A percentile compares a stretch with the other conserved stretches of the same genome.
Evolutionary conservation across 2,113 vertebrate genomes (phyloP).

Genomic region (Trachemys scripta): DNA sequence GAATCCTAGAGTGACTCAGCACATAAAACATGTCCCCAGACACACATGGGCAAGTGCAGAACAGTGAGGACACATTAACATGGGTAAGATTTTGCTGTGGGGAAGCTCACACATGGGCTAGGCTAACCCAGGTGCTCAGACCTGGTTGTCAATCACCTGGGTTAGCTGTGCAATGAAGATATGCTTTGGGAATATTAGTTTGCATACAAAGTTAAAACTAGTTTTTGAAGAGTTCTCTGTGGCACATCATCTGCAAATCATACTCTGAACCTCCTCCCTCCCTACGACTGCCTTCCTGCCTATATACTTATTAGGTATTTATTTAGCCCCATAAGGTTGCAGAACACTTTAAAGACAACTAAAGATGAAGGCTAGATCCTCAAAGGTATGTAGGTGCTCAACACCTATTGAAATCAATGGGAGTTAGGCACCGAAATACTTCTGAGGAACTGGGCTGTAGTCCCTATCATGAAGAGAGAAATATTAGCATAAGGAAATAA

Average conservation of each 20-base stretch:
- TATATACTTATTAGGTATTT: neutral
- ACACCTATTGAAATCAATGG: neutral
- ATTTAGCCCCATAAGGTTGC: conserved; percentile 20
- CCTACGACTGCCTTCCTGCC: neutral
- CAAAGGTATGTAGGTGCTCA: neutral
- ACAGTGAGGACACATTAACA: neutral
- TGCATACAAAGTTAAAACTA: neutral
- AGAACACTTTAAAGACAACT: conserved; percentile 10
- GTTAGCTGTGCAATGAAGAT: neutral
- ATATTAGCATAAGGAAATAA: neutral
- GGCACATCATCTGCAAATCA: neutral
- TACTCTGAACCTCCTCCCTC: fast-evolving
- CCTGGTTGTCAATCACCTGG: neutral
- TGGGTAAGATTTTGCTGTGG: neutral
- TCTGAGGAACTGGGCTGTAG: neutral
- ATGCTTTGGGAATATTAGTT: neutral
- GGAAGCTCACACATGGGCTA: neutral
- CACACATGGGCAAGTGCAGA: neutral
- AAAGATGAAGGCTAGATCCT: neutral
- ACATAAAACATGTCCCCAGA: neutral
- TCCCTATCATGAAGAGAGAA: neutral
- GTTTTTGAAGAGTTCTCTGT: neutral
- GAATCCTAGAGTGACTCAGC: neutral
- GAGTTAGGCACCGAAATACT: neutral
- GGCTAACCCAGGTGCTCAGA: neutral